phyloP scores from a whole-genome alignment of 2,113 vertebrate species.

The Corvus hawaiiensis region DNA sequence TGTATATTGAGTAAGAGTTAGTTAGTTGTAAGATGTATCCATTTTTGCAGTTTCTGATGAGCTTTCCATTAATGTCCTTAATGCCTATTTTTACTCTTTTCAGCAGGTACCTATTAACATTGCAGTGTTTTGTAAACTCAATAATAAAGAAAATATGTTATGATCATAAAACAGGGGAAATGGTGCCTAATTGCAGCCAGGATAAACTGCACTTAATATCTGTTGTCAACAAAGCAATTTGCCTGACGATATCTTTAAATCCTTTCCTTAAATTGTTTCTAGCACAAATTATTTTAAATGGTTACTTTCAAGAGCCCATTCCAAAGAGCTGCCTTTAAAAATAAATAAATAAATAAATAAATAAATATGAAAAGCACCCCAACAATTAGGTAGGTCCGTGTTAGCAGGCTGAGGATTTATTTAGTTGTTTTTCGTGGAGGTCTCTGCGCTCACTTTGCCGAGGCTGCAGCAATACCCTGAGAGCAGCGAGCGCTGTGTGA shows the following conservation, averaged over 20 bases:
- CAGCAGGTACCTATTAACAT: background rate
- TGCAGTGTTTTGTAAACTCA: background rate
- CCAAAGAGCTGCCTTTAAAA: background rate
- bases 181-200: slow-evolving; percentile 20
- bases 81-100: background rate
- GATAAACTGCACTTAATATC: slow-evolving; percentile 55
- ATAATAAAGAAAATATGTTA: background rate
- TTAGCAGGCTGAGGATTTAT: background rate
- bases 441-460: background rate
- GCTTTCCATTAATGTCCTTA: background rate
- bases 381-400: background rate
- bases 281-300: background rate
- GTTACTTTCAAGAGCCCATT: background rate
- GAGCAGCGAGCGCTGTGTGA: background rate
- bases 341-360: background rate
- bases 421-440: rapidly evolving
- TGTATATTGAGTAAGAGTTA: background rate
- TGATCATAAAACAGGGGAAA: slow-evolving; percentile 11
- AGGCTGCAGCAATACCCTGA: background rate
- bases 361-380: background rate
- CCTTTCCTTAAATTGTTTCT: slow-evolving; percentile 29
- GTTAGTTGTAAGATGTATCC: background rate
- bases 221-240: slow-evolving; percentile 48
- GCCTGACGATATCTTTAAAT: background rate
- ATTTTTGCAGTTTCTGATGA: background rate